Conservation (phyloP, 2,888 invertebrate species). For the Ctena decussata region DNA sequence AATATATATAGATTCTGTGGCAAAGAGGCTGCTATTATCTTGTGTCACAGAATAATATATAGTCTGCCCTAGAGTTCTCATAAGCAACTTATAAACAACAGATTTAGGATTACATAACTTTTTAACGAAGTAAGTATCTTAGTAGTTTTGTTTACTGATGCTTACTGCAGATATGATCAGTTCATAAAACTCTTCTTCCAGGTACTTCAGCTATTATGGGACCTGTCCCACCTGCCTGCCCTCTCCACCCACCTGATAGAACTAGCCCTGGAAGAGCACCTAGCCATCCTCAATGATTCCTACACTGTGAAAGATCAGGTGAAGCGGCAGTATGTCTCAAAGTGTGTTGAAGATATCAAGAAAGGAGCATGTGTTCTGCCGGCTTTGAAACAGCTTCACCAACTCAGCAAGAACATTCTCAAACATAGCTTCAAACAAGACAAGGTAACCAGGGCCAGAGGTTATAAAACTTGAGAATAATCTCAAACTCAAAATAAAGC, state of each 20-base stretch:
- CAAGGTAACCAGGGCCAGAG: constrained; percentile 86
- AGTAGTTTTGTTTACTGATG: no score
- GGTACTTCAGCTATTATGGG: constrained; percentile 88
- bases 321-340: constrained; percentile 87
- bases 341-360: constrained; percentile 88
- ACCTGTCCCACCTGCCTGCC: constrained; percentile 87
- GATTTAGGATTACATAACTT: no score
- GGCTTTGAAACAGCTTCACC: constrained; percentile 86
- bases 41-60: no score
- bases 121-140: no score
- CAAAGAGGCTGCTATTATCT: no score
- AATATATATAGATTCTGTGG: no score
- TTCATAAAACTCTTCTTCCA: constrained; percentile 60
- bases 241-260: constrained; percentile 87
- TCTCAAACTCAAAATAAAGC: no score
- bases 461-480: no score
- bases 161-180: no score
- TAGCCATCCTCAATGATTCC: constrained; percentile 87
- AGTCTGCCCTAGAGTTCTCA: no score
- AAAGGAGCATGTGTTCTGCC: constrained; percentile 87
- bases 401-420: constrained; percentile 87
- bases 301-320: constrained; percentile 87
- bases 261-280: constrained; percentile 87
- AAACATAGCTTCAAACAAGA: constrained; percentile 87
- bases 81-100: no score